Conservation (phyloP, 2,888 invertebrate genomes). For the Trissoscelio sp. region DNA sequence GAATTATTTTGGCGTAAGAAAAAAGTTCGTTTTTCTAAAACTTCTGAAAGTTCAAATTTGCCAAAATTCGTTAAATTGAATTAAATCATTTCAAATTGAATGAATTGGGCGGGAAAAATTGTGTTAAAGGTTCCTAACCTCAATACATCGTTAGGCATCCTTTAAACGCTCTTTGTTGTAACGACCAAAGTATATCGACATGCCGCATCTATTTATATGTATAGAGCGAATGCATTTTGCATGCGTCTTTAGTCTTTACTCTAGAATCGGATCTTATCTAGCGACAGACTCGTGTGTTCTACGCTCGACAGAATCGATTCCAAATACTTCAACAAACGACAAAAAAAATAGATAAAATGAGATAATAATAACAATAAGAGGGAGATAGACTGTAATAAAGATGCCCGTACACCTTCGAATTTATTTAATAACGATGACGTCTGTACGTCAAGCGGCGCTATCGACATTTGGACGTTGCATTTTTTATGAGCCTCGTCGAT, state of each 20-base stretch:
- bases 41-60: too few species aligned
- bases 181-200: constrained; percentile 36
- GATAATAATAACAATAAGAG: neutral
- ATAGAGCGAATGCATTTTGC: constrained; percentile 59
- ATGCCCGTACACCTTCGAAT: constrained; percentile 11
- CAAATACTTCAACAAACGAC: neutral
- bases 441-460: constrained; percentile 10
- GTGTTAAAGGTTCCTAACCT: constrained; percentile 35
- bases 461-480: constrained; percentile 32
- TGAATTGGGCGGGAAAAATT: constrained; percentile 53
- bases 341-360: constrained; percentile 11
- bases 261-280: constrained; percentile 61
- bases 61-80: too few species aligned
- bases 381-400: constrained; percentile 9
- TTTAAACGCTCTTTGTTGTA: constrained; percentile 37
- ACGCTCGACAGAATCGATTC: constrained; percentile 44
- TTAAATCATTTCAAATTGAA: too few species aligned
- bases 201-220: constrained; percentile 57
- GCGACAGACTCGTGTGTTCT: constrained; percentile 31
- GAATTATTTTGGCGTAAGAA: neutral
- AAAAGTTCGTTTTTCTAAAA: too few species aligned
- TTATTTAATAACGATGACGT: constrained; percentile 39
- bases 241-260: constrained; percentile 64
- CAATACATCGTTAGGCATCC: constrained; percentile 38
- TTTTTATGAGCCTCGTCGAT: constrained; percentile 43